Percentiles rank a stretch among this genome's conserved stretches.
Evolutionary conservation across 30 jellyfish, hydroid and myxozoan species (phyloP).

Genomic region (Hydra vulgaris): DNA sequence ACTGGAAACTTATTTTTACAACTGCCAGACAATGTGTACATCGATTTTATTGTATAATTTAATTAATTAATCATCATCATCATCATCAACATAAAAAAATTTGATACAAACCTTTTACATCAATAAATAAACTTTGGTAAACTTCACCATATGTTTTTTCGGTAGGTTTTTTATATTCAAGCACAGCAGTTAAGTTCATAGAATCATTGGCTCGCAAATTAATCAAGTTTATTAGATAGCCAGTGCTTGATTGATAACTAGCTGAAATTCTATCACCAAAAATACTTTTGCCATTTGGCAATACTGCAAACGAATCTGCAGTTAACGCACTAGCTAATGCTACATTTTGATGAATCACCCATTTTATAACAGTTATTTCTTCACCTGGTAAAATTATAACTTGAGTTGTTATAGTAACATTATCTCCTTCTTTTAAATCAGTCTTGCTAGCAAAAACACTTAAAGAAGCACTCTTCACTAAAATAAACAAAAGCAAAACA

Average conservation of each 20-base stretch:
- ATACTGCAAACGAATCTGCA: neutral
- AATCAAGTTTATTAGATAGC: neutral
- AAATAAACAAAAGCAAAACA: neutral
- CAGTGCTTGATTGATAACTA: neutral
- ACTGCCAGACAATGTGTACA: neutral
- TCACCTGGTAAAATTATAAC: neutral
- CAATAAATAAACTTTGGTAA: too few relatives aligned
- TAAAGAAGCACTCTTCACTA: neutral
- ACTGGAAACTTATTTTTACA: neutral
- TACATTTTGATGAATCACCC: neutral
- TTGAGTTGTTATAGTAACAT: neutral
- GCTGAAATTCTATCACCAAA: neutral
- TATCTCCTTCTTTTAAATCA: neutral
- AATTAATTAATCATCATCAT: neutral
- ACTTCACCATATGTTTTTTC: too few relatives aligned
- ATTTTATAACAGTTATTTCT: neutral
- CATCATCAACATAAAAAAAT: neutral
- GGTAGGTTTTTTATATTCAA: neutral
- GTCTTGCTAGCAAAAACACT: neutral
- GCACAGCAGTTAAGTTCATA: neutral
- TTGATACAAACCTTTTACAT: neutral
- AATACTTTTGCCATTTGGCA: neutral
- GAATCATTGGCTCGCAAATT: neutral
- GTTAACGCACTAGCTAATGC: too few relatives aligned
- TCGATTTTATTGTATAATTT: neutral